These are phyloP conservation scores for Sinodicranocentrus sp. DNA, from an alignment of 2,888 invertebrate species.

Conservation along the genomic window DNA sequence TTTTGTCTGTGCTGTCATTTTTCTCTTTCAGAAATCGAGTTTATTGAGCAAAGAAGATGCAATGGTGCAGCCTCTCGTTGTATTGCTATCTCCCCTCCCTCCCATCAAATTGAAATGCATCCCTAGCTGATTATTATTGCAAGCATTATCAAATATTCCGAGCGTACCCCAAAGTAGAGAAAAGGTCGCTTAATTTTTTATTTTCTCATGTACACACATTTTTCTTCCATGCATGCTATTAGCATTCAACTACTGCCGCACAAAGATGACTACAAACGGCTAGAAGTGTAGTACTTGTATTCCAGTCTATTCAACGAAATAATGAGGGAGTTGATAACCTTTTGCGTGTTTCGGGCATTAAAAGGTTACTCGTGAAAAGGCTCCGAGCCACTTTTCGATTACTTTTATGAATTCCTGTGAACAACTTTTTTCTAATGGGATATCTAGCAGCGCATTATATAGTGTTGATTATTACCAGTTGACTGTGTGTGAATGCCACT, in stretches of 20 bases:
- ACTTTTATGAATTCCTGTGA: conserved; percentile 17
- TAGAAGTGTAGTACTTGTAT: too few relatives aligned
- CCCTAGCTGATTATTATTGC: conserved; percentile 1
- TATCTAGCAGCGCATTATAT: background rate
- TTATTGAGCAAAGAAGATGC: too few relatives aligned
- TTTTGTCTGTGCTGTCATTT: background rate
- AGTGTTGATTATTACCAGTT: too few relatives aligned
- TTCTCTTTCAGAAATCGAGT: too few relatives aligned
- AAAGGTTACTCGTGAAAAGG: conserved; percentile 24
- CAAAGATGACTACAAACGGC: too few relatives aligned
- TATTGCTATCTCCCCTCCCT: background rate
- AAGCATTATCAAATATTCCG: background rate
- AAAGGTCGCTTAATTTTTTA: conserved; percentile 10
- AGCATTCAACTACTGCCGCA: too few relatives aligned
- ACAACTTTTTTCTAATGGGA: background rate
- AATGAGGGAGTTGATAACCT: conserved; percentile 19
- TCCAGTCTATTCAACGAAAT: too few relatives aligned
- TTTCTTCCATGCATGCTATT: too few relatives aligned
- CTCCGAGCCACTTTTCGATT: conserved; percentile 22
- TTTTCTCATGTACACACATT: background rate
- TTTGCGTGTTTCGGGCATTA: conserved; percentile 20
- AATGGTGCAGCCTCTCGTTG: too few relatives aligned
- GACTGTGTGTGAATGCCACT: too few relatives aligned
- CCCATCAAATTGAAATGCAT: conserved; percentile 1
- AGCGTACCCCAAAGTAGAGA: background rate